A percentile compares a stretch with the other conserved stretches of the same genome.
phyloP scores from a whole-genome alignment of 2,888 invertebrate genomes.

The Ornithoptera priamus region DNA sequence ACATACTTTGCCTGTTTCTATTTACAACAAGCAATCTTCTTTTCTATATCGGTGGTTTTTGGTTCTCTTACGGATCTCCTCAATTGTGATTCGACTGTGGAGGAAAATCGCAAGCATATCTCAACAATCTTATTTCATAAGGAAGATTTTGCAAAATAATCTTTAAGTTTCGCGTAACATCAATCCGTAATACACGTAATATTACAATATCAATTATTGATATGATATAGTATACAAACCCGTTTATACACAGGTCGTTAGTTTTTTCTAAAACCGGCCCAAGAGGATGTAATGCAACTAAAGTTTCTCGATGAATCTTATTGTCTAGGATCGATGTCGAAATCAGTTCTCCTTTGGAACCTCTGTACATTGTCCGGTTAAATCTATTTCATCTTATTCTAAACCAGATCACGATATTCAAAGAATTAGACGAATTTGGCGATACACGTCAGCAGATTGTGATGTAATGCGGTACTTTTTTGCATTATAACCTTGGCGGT shows the following conservation, averaged over 20 bases:
- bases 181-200: neutral
- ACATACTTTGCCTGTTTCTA: too few relatives aligned
- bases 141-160: neutral
- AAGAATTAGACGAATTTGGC: neutral
- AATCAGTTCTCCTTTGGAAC: too few relatives aligned
- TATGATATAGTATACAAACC: constrained; percentile 15
- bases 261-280: constrained; percentile 25
- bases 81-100: too few relatives aligned
- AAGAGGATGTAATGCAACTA: constrained; percentile 10
- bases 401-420: neutral
- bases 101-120: too few relatives aligned
- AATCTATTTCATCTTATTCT: too few relatives aligned
- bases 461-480: neutral
- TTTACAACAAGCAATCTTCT: too few relatives aligned
- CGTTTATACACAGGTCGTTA: constrained; percentile 13
- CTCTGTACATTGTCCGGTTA: too few relatives aligned
- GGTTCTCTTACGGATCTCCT: too few relatives aligned
- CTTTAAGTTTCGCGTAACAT: neutral
- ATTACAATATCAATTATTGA: neutral
- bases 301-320: constrained; percentile 7
- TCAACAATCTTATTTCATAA: neutral
- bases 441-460: neutral
- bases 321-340: constrained; percentile 29
- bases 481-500: neutral
- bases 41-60: too few relatives aligned